Percentiles rank a stretch among this genome's conserved stretches.
Evolutionary conservation across 2,797 vertebrate genomes (phyloP).

Genomic region (Anguilla obscura): DNA sequence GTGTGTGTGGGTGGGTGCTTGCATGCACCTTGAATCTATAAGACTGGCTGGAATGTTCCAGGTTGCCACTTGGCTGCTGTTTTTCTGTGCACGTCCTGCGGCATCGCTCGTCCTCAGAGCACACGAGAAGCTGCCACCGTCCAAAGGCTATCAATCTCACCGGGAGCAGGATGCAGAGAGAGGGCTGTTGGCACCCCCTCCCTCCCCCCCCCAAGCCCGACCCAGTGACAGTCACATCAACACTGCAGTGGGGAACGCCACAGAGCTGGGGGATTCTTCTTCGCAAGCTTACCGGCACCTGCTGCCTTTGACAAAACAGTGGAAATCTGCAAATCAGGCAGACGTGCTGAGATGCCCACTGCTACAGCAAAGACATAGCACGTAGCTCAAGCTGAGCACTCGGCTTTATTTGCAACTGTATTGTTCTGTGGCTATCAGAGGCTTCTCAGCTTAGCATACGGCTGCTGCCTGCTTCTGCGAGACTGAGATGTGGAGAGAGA

Average conservation of each 20-base stretch:
- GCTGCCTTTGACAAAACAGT: not conserved
- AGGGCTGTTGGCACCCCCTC: not conserved
- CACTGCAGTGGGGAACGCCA: conserved; percentile 18
- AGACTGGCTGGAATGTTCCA: conserved; percentile 33
- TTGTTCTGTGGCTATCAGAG: conserved; percentile 15
- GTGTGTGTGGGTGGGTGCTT: conserved; percentile 16
- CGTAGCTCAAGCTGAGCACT: not conserved
- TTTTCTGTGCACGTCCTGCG: conserved; percentile 18
- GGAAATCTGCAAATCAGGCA: conserved; percentile 2
- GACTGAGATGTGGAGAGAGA: not conserved
- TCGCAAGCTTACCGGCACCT: not conserved
- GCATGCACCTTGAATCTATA: not conserved
- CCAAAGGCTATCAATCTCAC: conserved; percentile 2
- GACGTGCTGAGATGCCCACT: not conserved
- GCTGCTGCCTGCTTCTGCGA: conserved; percentile 55
- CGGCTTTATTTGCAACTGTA: conserved; percentile 17
- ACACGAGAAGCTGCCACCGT: not conserved
- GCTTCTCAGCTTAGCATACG: not conserved
- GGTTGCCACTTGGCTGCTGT: conserved; percentile 21
- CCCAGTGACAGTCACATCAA: conserved; percentile 1
- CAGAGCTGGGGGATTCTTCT: not conserved
- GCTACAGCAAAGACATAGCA: not conserved
- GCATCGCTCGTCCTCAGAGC: not conserved
- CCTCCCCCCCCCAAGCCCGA: not conserved
- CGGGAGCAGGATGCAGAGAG: conserved; percentile 18